Base-by-base conservation (phyloP, 2,113 vertebrate genomes). In the Morone saxatilis region DNA sequence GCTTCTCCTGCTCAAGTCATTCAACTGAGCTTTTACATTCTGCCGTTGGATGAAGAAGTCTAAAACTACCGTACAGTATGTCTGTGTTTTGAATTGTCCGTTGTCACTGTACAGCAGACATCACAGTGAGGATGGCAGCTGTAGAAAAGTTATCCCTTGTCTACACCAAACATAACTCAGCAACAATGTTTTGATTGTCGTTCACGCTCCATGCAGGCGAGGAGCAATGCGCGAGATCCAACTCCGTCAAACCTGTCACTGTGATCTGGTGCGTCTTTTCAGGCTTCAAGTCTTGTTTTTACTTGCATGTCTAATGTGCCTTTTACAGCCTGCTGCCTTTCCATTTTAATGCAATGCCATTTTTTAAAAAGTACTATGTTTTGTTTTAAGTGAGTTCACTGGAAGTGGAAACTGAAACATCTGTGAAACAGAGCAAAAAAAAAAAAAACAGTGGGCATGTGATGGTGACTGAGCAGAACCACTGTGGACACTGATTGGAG, bases 91-190 rank as follows among this genome's bases (percentile, higher is more conserved):
- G 48, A 71, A 22, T 71, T 41, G 59, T 31, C 62, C 12, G 20
- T 54, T 48, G 12, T 70, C 19, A 40, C 31, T 50, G 57, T 40
- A 12, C n/a, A 31, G 51, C 14, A 47, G 57, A 57, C 22, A 31
- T 80, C 22, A 31, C 16, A 45, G 45, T 5, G 69, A 71, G 19
- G 17, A 22, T 63, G 69, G 13, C 65, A 78, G 74, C 56, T 45
- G 16, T 7, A 50, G 47, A 68, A 48, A 71, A 38, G 1, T 45
- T 22, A 16, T 43, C 13, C n/a, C 13, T 41, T 45, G 19, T 69
- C 40, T 17, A n/a, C 13, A 56, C 25, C 7, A 36, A 69, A 81
- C 6, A 4, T 36, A 71, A n/a, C 14, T 67, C 54, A 43, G 25
- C 17, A 76, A 60, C 50, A 8, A 12, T 50, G 31, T 48, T 67